Evolutionary conservation across 2,888 invertebrate species (phyloP).

Genomic region (Meganola albula): DNA sequence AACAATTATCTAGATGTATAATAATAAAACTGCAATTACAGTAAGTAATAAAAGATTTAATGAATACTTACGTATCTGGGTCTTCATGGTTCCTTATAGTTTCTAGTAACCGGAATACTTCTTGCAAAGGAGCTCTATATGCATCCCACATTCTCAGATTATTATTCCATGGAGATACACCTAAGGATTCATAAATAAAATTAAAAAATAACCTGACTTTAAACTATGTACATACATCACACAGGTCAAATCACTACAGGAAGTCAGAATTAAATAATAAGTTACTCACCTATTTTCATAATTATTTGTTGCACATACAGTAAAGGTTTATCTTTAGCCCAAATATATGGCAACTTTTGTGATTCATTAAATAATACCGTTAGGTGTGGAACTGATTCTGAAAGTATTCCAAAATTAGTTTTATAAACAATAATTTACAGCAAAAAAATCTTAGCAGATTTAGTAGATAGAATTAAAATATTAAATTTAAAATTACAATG

Average conservation of each 20-base stretch:
- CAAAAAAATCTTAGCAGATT: too few relatives aligned
- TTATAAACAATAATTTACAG: conserved; percentile 9
- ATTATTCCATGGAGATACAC: conserved; percentile 92
- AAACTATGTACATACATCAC: neutral
- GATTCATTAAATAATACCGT: conserved; percentile 63
- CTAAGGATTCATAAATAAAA: conserved; percentile 44
- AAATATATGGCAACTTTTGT: conserved; percentile 73
- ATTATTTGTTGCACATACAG: conserved; percentile 88
- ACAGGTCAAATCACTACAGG: neutral
- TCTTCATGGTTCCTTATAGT: conserved; percentile 90
- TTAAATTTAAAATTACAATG: too few relatives aligned
- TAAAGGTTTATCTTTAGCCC: conserved; percentile 80
- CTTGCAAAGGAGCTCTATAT: conserved; percentile 92
- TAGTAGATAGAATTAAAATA: too few relatives aligned
- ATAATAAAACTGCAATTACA: too few relatives aligned
- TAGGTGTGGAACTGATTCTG: conserved; percentile 44
- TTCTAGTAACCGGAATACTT: conserved; percentile 92
- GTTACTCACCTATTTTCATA: conserved; percentile 73
- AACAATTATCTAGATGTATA: too few relatives aligned
- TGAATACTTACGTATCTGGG: conserved; percentile 78
- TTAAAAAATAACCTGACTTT: neutral
- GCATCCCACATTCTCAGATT: conserved; percentile 92
- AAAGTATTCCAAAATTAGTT: conserved; percentile 24
- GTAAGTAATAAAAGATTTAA: too few relatives aligned
- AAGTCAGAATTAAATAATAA: neutral